These are phyloP conservation scores for Clunio marinus DNA, from an alignment of 2,888 invertebrate species.

Conservation along the genomic window DNA sequence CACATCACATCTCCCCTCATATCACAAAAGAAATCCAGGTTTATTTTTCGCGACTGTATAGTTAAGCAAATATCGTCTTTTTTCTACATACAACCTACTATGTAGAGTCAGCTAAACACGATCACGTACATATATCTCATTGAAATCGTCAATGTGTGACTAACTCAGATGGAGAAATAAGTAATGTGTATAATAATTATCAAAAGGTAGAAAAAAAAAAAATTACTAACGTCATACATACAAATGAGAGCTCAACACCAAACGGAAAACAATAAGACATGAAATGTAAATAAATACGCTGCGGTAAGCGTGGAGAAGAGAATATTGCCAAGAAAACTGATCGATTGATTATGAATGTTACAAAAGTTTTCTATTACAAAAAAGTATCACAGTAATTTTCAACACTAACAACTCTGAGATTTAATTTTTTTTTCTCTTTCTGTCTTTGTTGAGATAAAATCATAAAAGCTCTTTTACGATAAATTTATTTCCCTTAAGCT, in stretches of 20 bases:
- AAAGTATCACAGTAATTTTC: no score
- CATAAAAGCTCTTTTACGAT: no score
- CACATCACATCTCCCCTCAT: neutral
- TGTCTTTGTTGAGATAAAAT: no score
- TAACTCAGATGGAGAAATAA: conserved; percentile 1
- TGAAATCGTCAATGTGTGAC: conserved; percentile 34
- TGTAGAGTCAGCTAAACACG: neutral
- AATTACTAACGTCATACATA: conserved; percentile 31
- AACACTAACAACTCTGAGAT: no score
- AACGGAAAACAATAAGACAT: conserved; percentile 16
- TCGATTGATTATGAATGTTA: no score
- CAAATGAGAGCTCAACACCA: conserved; percentile 23
- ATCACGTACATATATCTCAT: neutral
- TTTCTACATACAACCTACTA: neutral
- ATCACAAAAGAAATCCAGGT: neutral
- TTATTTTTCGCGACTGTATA: conserved; percentile 26
- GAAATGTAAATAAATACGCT: conserved; percentile 6
- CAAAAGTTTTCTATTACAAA: no score
- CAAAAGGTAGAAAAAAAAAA: conserved; percentile 29
- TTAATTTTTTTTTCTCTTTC: no score
- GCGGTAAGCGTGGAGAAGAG: neutral
- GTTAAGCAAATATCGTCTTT: conserved; percentile 27
- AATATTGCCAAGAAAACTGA: neutral
- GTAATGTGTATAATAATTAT: conserved; percentile 28
- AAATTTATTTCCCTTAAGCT: no score